Conservation (phyloP, 2,113 vertebrate genomes). For the Pteruthius melanotis region DNA sequence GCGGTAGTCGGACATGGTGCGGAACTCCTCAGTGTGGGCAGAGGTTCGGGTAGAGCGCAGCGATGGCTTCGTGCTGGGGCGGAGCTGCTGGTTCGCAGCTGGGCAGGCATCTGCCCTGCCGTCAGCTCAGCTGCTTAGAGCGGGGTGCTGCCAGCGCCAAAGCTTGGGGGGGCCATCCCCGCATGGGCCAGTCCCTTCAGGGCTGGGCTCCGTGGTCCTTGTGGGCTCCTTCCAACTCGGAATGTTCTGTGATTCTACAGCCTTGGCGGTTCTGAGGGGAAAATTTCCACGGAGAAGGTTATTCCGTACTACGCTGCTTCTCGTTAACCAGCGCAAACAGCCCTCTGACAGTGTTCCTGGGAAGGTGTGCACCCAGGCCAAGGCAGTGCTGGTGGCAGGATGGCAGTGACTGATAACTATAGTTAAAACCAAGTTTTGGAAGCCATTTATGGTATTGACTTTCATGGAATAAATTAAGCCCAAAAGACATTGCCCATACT, state of each 20-base stretch:
- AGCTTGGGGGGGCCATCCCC: fast-evolving
- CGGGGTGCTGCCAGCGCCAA: background rate
- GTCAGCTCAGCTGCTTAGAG: background rate
- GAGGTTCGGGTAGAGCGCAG: fast-evolving
- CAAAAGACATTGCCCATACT: fast-evolving
- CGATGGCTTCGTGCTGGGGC: fast-evolving
- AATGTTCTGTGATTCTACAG: background rate
- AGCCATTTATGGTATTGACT: background rate
- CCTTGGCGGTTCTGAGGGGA: background rate
- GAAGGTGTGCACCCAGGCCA: fast-evolving
- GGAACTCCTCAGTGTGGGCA: fast-evolving
- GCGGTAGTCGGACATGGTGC: fast-evolving
- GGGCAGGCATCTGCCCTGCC: fast-evolving
- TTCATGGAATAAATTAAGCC: background rate
- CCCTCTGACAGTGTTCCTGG: background rate
- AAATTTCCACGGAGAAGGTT: fast-evolving
- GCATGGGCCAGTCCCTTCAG: background rate
- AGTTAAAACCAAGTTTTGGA: background rate
- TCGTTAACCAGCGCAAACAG: fast-evolving
- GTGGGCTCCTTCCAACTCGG: background rate
- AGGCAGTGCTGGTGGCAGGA: too few species aligned
- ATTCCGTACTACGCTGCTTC: fast-evolving
- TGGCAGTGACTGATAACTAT: background rate
- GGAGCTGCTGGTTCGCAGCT: fast-evolving
- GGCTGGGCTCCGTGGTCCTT: background rate